These are phyloP conservation scores for Nomada fabriciana DNA, from an alignment of 2,888 invertebrate genomes.

Conservation along the genomic window DNA sequence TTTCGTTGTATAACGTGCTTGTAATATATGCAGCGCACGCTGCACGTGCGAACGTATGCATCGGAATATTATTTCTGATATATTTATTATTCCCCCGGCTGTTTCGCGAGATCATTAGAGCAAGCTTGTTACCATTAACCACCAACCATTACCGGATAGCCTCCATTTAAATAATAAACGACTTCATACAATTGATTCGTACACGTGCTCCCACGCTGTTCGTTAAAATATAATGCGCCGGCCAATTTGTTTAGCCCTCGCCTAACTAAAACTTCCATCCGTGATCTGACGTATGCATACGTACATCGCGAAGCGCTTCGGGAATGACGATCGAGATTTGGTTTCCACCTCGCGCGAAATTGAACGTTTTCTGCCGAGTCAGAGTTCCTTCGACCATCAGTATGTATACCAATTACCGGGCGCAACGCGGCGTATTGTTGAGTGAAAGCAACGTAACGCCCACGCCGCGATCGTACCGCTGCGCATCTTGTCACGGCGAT, in stretches of 20 bases:
- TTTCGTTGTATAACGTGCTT: not conserved
- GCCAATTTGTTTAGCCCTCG: conserved; percentile 16
- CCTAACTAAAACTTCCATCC: not conserved
- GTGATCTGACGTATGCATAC: not conserved
- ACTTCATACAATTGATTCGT: conserved; percentile 36
- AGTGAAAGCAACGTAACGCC: conserved; percentile 67
- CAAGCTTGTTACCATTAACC: conserved; percentile 41
- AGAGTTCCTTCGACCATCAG: conserved; percentile 12
- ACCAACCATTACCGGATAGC: conserved; percentile 5
- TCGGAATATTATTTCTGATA: conserved; percentile 23
- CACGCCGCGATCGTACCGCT: conserved; percentile 46
- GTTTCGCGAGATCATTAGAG: conserved; percentile 44
- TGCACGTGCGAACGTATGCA: not conserved
- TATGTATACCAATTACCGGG: conserved; percentile 52
- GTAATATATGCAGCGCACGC: not conserved
- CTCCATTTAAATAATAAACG: conserved; percentile 41
- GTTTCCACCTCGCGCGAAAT: not conserved
- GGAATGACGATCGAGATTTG: conserved; percentile 8
- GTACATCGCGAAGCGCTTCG: not conserved
- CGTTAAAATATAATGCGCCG: conserved; percentile 32
- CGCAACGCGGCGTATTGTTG: conserved; percentile 50
- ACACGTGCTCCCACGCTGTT: conserved; percentile 15
- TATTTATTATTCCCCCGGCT: conserved; percentile 31
- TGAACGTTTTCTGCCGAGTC: conserved; percentile 42
- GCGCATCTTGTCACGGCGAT: conserved; percentile 56